Base-by-base conservation (phyloP, 1,140 invertebrate genomes). In the Heliconius hewitsoni region DNA sequence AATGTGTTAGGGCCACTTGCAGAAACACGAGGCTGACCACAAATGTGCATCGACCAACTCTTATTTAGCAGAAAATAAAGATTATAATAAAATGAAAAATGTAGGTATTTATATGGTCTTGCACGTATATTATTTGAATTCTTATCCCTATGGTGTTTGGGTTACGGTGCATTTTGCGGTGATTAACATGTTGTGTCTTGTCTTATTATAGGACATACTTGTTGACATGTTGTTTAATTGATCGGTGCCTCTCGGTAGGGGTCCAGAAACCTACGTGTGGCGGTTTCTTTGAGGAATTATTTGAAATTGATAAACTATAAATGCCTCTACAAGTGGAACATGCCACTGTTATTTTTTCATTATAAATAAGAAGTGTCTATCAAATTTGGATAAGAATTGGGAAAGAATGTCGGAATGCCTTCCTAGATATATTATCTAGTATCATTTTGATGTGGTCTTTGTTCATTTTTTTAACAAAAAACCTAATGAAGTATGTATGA, bases 181-280 rank as follows among this genome's bases (percentile, higher is more conserved):
- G 84, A 52, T 66, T 83, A 46, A 70, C 83, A 42, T 82, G 37
- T 78, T 86, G 89, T 86, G 84, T 86, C 82, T 89, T 80, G 84
- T 79, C 81, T 89, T 92, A 90, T 89, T 87, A 91, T 91, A 91
- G 90, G 90, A 93, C 93, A 92, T 84, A 94, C 91, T 94, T 94
- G 93, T 94, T 94, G 93, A 94, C 93, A 94, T 92, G 91, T 93
- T 92, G 90, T 94, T 92, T 94, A 94, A 94, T 94, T 94, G 93
- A 94, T 94, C 89, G 91, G 92, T 92, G 89, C 85, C 90, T 91
- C 93, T 77, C 93, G 83, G 89, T 85, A 91, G 92, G 93, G 91
- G 91, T 89, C 88, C 88, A 88, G 86, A 86, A 90, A 80, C 80
- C 81, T 91, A 90, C 85, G 89, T 86, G 86, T 85, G 86, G 89